These are phyloP conservation scores for Crepidodera aurea DNA, from an alignment of 2,888 invertebrate species.

Conservation along the genomic window DNA sequence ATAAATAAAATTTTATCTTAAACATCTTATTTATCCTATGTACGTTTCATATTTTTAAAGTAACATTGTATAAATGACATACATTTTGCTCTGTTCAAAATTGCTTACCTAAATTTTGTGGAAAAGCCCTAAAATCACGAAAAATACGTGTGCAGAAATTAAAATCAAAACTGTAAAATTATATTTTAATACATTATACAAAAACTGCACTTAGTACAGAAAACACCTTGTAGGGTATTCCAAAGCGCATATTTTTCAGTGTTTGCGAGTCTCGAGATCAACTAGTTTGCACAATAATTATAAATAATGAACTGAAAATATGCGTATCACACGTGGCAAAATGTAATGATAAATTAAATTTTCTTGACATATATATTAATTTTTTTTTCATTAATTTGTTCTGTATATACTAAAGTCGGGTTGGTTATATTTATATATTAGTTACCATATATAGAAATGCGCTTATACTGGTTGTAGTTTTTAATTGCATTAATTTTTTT, in stretches of 20 bases:
- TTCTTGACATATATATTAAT: slow-evolving; percentile 16
- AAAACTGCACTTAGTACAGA: slow-evolving; percentile 4
- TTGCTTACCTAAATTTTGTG: background rate
- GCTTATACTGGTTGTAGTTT: slow-evolving; percentile 49
- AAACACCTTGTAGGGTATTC: background rate
- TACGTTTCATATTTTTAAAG: background rate
- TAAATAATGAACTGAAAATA: slow-evolving; percentile 33
- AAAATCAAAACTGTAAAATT: slow-evolving; percentile 22
- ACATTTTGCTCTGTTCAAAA: background rate
- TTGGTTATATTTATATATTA: slow-evolving; percentile 53
- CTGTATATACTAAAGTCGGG: slow-evolving; percentile 46
- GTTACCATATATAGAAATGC: slow-evolving; percentile 56
- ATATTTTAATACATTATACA: slow-evolving; percentile 4
- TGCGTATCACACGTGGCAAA: slow-evolving; percentile 10
- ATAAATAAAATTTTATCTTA: no score
- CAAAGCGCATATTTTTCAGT: slow-evolving; percentile 30
- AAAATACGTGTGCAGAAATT: slow-evolving; percentile 14
- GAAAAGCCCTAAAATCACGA: background rate
- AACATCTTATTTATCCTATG: no score
- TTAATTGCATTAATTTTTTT: slow-evolving; percentile 39
- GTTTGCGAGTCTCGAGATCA: slow-evolving; percentile 38
- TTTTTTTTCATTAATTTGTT: slow-evolving; percentile 30
- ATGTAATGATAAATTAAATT: slow-evolving; percentile 15
- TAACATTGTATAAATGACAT: background rate
- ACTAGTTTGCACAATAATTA: slow-evolving; percentile 46